Evolutionary conservation across 2,888 invertebrate genomes (phyloP).

Genomic region (Parthenolecanium corni): DNA sequence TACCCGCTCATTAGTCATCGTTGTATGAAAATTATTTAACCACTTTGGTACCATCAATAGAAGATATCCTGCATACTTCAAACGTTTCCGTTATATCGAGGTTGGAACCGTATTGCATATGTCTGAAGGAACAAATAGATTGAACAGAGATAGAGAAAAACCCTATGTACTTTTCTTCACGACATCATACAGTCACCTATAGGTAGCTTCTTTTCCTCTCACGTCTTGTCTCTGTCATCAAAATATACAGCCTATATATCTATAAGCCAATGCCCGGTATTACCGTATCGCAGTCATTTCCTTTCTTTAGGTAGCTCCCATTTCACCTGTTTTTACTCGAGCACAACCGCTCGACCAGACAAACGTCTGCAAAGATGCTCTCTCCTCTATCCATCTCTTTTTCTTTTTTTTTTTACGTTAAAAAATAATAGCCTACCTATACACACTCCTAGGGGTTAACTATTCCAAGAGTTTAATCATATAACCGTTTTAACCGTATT

Average conservation of each 20-base stretch:
- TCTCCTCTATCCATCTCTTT: not conserved
- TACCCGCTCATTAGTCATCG: no score
- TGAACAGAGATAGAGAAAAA: no score
- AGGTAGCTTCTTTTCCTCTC: no score
- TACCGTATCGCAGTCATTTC: constrained; percentile 1
- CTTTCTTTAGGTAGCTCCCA: not conserved
- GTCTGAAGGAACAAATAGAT: not conserved
- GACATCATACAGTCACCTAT: no score
- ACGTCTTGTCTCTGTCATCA: no score
- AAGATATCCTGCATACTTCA: no score
- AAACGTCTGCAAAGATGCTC: not conserved
- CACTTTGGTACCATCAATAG: no score
- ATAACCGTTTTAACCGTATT: constrained; percentile 1
- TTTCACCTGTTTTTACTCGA: constrained; percentile 25
- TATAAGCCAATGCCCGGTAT: not conserved
- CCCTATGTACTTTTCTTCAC: no score
- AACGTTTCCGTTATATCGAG: constrained; percentile 12
- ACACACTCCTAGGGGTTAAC: not conserved
- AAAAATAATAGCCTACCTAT: not conserved
- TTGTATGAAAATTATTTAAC: no score
- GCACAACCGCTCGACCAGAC: constrained; percentile 14
- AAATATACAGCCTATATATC: no score
- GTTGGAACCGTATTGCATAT: constrained; percentile 15
- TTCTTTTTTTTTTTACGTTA: no score
- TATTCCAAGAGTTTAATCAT: not conserved